A percentile compares a stretch with the other conserved stretches of the same genome.
phyloP scores from a whole-genome alignment of 2,797 vertebrate species.

The Sebastes iracundus region DNA sequence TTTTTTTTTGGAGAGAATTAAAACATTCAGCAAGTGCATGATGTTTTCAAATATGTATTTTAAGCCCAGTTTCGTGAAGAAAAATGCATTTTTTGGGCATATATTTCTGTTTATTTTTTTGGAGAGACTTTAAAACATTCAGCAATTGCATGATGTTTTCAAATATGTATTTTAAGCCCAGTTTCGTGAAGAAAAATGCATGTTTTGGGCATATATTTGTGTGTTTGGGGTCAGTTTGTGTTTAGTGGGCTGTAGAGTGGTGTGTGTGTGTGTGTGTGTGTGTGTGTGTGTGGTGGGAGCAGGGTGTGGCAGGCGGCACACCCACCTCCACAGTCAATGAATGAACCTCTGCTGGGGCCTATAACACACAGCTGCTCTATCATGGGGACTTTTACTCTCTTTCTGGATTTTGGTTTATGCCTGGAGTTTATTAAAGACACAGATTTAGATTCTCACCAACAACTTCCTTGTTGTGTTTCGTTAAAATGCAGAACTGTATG shows the following conservation, averaged over 20 bases:
- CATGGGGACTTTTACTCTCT: not conserved
- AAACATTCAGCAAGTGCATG: not conserved
- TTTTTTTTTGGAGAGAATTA: not conserved
- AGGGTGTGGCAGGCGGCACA: constrained; percentile 74
- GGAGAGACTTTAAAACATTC: not conserved
- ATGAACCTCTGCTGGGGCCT: constrained; percentile 49
- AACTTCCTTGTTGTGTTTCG: not conserved
- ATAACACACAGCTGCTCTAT: not conserved
- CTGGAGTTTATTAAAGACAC: not conserved
- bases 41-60: not conserved
- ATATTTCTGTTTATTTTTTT: not conserved
- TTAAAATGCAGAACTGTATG: not conserved
- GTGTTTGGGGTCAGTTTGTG: not conserved
- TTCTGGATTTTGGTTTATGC: not conserved
- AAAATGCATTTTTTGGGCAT: not conserved
- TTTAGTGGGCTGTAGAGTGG: not conserved
- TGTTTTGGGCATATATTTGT: not conserved
- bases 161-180: not conserved
- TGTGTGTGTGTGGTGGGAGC: constrained; percentile 27
- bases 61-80: not conserved
- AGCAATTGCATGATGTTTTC: not conserved
- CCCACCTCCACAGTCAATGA: constrained; percentile 68
- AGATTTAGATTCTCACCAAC: not conserved
- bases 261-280: not conserved
- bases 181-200: not conserved